Evolutionary conservation across 2,888 invertebrate species (phyloP).

Genomic region (Drosophila niveifrons): DNA sequence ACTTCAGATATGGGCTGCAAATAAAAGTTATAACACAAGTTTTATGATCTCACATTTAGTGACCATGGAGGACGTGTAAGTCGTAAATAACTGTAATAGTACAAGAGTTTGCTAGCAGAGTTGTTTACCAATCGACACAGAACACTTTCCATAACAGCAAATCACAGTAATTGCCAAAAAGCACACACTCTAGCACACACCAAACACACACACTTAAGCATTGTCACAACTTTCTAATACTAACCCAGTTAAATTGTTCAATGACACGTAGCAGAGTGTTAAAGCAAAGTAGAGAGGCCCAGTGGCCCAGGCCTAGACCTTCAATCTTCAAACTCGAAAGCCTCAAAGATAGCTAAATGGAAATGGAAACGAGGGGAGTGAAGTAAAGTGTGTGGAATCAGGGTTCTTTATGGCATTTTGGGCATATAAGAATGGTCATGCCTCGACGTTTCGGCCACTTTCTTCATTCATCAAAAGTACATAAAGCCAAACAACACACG

Average conservation of each 20-base stretch:
- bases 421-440: constrained; percentile 59
- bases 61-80: constrained; percentile 1
- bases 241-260: constrained; percentile 72
- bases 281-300: constrained; percentile 16
- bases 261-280: constrained; percentile 45
- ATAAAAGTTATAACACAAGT: not conserved
- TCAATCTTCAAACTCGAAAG: constrained; percentile 28
- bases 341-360: not conserved
- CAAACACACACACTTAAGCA: constrained; percentile 17
- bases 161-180: constrained; percentile 56
- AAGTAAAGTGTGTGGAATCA: not conserved
- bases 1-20: not conserved
- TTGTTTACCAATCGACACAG: constrained; percentile 20
- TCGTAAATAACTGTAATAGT: constrained; percentile 3
- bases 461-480: constrained; percentile 73
- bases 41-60: not conserved
- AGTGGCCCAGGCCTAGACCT: constrained; percentile 57
- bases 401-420: constrained; percentile 43
- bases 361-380: not conserved
- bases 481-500: constrained; percentile 53
- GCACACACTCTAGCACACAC: constrained; percentile 30
- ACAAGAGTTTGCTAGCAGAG: constrained; percentile 1
- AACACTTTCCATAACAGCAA: constrained; percentile 50
- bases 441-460: constrained; percentile 53
- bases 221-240: constrained; percentile 70